These are phyloP conservation scores for Chromobotia macracanthus DNA, from an alignment of 2,797 vertebrate species.

Conservation along the genomic window DNA sequence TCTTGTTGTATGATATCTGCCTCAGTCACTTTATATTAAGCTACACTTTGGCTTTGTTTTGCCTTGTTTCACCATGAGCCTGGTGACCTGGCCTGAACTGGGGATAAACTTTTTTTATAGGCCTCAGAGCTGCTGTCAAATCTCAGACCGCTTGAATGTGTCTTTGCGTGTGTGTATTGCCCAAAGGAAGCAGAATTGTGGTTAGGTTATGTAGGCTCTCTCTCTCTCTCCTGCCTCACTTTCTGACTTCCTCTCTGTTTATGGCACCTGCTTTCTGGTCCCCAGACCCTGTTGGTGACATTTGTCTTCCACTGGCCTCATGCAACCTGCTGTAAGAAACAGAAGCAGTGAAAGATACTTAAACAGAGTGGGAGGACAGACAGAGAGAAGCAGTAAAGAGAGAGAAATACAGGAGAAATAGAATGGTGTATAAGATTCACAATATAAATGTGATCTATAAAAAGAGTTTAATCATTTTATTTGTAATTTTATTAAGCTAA, in stretches of 20 bases:
- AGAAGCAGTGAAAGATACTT: slow-evolving; percentile 48
- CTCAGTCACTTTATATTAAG: slow-evolving; percentile 23
- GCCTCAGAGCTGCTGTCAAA: slow-evolving; percentile 47
- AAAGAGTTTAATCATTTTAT: background rate
- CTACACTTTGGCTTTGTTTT: slow-evolving; percentile 22
- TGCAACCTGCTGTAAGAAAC: slow-evolving; percentile 51
- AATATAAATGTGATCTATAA: background rate
- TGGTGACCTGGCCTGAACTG: slow-evolving; percentile 14
- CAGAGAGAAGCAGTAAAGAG: slow-evolving; percentile 14
- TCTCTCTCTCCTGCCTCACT: slow-evolving; percentile 16
- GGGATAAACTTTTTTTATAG: slow-evolving; percentile 31
- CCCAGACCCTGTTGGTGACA: slow-evolving; percentile 61
- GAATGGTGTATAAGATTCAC: background rate
- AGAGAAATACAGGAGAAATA: slow-evolving; percentile 19
- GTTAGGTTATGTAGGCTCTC: slow-evolving; percentile 22
- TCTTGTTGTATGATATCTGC: slow-evolving; percentile 6
- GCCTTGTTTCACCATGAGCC: slow-evolving; percentile 1
- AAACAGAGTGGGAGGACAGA: slow-evolving; percentile 8
- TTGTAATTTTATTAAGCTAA: too few species aligned
- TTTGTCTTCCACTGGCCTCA: slow-evolving; percentile 59
- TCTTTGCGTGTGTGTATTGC: slow-evolving; percentile 17
- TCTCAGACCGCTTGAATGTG: slow-evolving; percentile 25
- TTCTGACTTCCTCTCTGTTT: slow-evolving; percentile 56
- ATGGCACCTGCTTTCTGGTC: slow-evolving; percentile 69
- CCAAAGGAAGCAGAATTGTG: slow-evolving; percentile 42